Evolutionary conservation across 2,797 vertebrate genomes (phyloP), one percentile per base, ranked within the genome.

Genomic region (Falco rusticolus): DNA sequence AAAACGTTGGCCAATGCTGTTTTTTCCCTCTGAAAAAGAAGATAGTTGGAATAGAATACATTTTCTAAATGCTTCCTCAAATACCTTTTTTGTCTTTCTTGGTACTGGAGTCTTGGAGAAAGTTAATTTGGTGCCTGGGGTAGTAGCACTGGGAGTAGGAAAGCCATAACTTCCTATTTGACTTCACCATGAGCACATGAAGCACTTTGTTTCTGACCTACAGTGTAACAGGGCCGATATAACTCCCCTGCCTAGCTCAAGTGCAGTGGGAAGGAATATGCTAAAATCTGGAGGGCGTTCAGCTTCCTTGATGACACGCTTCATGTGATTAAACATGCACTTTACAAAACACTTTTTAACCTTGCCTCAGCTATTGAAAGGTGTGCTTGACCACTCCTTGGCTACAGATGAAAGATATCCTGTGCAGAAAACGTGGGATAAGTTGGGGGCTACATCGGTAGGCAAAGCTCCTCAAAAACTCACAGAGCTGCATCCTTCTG

Each of bases 11-110:
- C 74, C 89, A 33, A 93, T 79, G 69, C 37, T 90, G 84, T 0
- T 39, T 34, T 76, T 81, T 37, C 13, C 47, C 14, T 93, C 96
- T 97, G 93, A 33, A 94, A 93, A 71, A 78, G 57, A 93, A 78
- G 31, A 59, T 13, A 20, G 41, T 43, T 60, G 25, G 17, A 65
- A n/a, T 65, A 20, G 31, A 57, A 77, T 33, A 6, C 17, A 4
- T 48, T 68, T 41, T 20, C 6, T 33, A 15, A 65, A 50, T 39
- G 13, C 28, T 68, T 37, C 16, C 43, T 33, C 24, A 11, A 25
- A 19, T 41, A 10, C 5, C 4, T 25, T 19, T 14, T 53, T 29
- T 29, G 41, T 45, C 45, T 50, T 25, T 34, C 56, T 69, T 29
- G 1, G 16, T 50, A 26, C 19, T 17, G 20, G 26, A 41, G 20